Evolutionary conservation across 2,888 invertebrate genomes (phyloP).

Genomic region (Heliconius hortense): DNA sequence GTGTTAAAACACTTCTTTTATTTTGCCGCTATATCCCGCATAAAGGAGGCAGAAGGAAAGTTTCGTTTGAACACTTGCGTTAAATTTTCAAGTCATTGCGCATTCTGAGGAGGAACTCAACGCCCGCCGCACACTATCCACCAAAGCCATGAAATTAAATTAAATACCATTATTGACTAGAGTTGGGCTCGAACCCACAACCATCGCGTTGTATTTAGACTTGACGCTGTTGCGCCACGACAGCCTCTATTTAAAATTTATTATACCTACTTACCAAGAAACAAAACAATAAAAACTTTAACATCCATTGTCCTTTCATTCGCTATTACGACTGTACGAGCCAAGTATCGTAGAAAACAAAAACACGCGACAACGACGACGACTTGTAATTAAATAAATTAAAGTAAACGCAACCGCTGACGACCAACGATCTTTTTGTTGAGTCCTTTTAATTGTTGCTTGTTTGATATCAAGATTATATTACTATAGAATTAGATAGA

Average conservation of each 20-base stretch:
- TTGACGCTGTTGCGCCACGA: not conserved
- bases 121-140: not conserved
- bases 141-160: not conserved
- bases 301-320: conserved; percentile 15
- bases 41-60: no score
- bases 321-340: conserved; percentile 22
- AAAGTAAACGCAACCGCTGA: conserved; percentile 54
- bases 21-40: no score
- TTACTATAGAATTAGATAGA: not conserved
- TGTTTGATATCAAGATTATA: conserved; percentile 19
- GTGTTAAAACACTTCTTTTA: no score
- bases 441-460: conserved; percentile 54
- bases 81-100: no score
- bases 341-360: conserved; percentile 27
- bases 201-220: not conserved
- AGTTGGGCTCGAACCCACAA: not conserved
- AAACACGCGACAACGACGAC: conserved; percentile 45
- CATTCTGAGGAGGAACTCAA: not conserved
- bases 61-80: no score
- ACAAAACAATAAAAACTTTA: conserved; percentile 21
- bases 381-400: conserved; percentile 66
- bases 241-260: not conserved
- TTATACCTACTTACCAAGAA: conserved; percentile 8
- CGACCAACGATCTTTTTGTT: conserved; percentile 55
- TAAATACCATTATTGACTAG: not conserved